Conservation (phyloP, 2,888 invertebrate genomes). For the Eretmocerus hayati region DNA sequence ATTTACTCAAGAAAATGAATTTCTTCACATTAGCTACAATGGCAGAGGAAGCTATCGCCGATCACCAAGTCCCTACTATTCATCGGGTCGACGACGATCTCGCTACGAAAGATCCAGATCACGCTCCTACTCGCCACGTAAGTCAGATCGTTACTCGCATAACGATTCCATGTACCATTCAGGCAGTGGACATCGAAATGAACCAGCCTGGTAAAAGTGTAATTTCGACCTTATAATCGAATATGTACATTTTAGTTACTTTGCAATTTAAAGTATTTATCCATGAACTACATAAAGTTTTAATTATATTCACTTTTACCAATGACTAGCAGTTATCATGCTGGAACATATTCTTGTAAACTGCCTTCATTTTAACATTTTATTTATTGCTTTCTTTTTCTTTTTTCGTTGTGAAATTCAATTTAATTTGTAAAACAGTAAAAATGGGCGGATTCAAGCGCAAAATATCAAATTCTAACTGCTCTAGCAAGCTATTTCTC, state of each 20-base stretch:
- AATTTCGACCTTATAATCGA: too few species aligned
- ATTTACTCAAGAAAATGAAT: background rate
- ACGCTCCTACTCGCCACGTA: constrained; percentile 73
- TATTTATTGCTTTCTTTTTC: constrained; percentile 21
- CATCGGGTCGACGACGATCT: constrained; percentile 54
- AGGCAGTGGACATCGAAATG: constrained; percentile 37
- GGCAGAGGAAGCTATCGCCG: constrained; percentile 52
- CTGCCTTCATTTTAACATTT: constrained; percentile 23
- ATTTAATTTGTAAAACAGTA: too few species aligned
- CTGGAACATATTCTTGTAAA: constrained; percentile 35
- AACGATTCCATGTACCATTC: constrained; percentile 30
- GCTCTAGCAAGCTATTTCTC: too few species aligned
- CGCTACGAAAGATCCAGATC: constrained; percentile 72
- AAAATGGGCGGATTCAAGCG: too few species aligned
- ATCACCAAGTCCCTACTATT: constrained; percentile 69
- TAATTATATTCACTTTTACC: too few species aligned
- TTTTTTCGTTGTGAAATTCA: constrained; percentile 2
- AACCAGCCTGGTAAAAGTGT: constrained; percentile 36
- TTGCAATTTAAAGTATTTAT: background rate
- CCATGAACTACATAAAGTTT: too few species aligned
- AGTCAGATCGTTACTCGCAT: constrained; percentile 48
- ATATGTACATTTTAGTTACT: too few species aligned
- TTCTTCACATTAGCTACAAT: constrained; percentile 40
- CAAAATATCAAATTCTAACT: too few species aligned
- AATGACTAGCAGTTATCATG: too few species aligned